Percentiles rank a stretch among this genome's conserved stretches.
Conservation (phyloP, 2,888 invertebrate genomes). For the Ectobius pallidus region DNA sequence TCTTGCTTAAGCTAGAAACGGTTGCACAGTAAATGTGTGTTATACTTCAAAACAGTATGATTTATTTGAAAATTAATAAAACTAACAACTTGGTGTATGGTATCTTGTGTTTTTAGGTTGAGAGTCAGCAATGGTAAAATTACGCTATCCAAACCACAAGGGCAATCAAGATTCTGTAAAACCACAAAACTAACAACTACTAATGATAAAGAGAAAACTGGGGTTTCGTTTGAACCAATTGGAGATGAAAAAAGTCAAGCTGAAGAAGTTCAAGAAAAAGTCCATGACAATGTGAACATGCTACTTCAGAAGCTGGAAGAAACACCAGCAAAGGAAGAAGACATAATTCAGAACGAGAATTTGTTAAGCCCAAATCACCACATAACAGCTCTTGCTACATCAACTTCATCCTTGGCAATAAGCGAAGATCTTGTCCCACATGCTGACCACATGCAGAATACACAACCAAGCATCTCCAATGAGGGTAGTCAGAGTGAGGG, state of each 20-base stretch:
- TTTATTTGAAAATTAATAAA: no score
- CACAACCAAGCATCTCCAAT: no score
- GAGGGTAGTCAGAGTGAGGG: no score
- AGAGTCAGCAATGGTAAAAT: conserved; percentile 52
- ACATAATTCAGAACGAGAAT: background rate
- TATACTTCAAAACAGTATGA: no score
- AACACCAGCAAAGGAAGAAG: background rate
- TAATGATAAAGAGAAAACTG: no score
- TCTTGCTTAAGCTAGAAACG: no score
- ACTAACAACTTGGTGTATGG: no score
- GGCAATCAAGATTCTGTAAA: conserved; percentile 37
- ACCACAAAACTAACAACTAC: conserved; percentile 31
- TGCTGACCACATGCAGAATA: background rate
- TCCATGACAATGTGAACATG: conserved; percentile 49
- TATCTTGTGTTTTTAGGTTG: conserved; percentile 44
- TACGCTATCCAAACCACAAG: conserved; percentile 39
- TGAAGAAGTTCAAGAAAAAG: conserved; percentile 50
- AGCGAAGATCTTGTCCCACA: conserved; percentile 38
- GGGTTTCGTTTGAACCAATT: conserved; percentile 54
- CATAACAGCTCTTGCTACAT: conserved; percentile 4
- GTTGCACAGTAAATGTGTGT: no score
- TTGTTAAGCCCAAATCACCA: background rate
- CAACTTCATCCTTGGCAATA: conserved; percentile 28
- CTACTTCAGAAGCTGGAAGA: conserved; percentile 53
- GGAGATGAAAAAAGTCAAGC: conserved; percentile 46